These are phyloP conservation scores for Desmodus rotundus DNA, from an alignment of 2,113 vertebrate species.

Conservation along the genomic window DNA sequence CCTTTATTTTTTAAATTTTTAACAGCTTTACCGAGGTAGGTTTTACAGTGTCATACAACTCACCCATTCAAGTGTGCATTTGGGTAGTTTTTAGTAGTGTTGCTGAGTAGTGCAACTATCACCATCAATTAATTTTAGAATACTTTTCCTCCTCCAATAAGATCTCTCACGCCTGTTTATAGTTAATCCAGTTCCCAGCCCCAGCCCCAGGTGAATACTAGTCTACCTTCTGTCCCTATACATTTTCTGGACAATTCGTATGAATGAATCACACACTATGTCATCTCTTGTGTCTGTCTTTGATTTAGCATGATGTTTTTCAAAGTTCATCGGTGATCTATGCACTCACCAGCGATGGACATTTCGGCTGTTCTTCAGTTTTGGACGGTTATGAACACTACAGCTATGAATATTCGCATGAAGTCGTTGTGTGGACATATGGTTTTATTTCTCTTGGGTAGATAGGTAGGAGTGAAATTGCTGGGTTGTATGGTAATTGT, in stretches of 20 bases:
- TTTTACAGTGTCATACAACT: background rate
- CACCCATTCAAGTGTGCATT: background rate
- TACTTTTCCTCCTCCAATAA: background rate
- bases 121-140: background rate
- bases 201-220: background rate
- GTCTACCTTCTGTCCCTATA: background rate
- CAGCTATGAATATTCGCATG: background rate
- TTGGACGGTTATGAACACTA: background rate
- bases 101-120: background rate
- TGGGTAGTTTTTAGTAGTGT: background rate
- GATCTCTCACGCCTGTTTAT: background rate
- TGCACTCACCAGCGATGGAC: background rate
- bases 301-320: background rate
- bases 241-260: background rate
- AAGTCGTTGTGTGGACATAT: background rate
- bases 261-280: background rate
- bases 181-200: background rate
- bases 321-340: background rate
- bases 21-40: background rate
- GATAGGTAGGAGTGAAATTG: background rate
- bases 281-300: background rate
- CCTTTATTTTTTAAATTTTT: background rate
- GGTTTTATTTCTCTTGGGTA: background rate
- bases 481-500: background rate
- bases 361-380: slow-evolving; percentile 4